These are phyloP conservation scores for Agrilus mali DNA, from an alignment of 2,888 invertebrate genomes.

Conservation along the genomic window DNA sequence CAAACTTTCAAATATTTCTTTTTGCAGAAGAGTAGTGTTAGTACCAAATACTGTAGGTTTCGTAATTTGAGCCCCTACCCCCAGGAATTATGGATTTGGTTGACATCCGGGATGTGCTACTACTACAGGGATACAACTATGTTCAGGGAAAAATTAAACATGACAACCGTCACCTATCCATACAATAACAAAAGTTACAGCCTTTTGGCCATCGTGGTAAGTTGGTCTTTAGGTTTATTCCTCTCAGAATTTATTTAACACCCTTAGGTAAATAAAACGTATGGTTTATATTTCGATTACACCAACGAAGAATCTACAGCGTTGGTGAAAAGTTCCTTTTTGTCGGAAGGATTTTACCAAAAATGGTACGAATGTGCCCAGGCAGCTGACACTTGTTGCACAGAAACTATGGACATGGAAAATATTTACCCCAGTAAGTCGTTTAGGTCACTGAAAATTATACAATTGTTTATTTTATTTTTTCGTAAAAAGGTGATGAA, in stretches of 20 bases:
- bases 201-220: neutral
- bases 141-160: too few species aligned
- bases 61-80: conserved; percentile 7
- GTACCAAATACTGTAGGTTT: conserved; percentile 7
- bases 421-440: conserved; percentile 19
- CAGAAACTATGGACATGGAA: conserved; percentile 17
- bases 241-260: too few species aligned
- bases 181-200: too few species aligned
- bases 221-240: too few species aligned
- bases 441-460: too few species aligned
- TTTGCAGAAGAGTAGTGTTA: neutral
- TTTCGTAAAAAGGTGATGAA: conserved; percentile 15
- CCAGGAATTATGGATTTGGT: conserved; percentile 6
- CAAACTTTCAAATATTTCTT: too few species aligned
- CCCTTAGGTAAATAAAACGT: neutral
- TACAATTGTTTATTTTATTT: too few species aligned
- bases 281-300: neutral
- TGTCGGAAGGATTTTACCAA: conserved; percentile 16
- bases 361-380: conserved; percentile 24
- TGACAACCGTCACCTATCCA: too few species aligned
- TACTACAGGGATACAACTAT: neutral
- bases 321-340: conserved; percentile 21
- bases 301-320: conserved; percentile 8
- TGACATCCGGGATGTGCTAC: conserved; percentile 9
- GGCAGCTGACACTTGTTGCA: conserved; percentile 25